phyloP scores from a whole-genome alignment of 1,140 invertebrate species.

The Scaptomyza hsui region DNA sequence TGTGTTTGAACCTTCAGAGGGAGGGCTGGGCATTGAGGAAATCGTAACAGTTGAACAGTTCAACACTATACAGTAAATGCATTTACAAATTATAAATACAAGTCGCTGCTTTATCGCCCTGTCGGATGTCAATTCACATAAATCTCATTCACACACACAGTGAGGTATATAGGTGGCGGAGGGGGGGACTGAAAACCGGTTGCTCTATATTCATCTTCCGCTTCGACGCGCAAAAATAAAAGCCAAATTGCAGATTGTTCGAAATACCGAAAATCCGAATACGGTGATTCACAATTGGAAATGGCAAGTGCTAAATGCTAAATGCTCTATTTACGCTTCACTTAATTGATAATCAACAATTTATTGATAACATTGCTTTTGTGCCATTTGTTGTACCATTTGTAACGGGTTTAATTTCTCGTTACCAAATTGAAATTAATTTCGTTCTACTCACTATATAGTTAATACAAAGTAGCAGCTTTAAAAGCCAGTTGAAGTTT shows the following conservation, averaged over 20 bases:
- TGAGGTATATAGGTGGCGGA: too few relatives aligned
- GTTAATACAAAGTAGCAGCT: background rate
- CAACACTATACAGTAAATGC: background rate
- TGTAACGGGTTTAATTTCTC: slow-evolving; percentile 15
- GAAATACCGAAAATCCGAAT: slow-evolving; percentile 21
- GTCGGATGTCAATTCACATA: slow-evolving; percentile 47
- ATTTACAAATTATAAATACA: slow-evolving; percentile 6
- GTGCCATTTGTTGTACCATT: slow-evolving; percentile 40
- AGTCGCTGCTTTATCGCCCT: slow-evolving; percentile 7
- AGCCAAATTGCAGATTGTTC: slow-evolving; percentile 24
- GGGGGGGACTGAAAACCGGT: background rate
- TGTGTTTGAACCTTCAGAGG: too few relatives aligned
- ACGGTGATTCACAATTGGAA: slow-evolving; percentile 12
- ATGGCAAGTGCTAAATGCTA: slow-evolving; percentile 10
- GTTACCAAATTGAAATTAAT: slow-evolving; percentile 16
- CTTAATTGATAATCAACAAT: slow-evolving; percentile 67
- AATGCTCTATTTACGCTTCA: slow-evolving; percentile 62
- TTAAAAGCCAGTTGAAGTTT: background rate
- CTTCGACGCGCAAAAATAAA: slow-evolving; percentile 61
- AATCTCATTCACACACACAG: slow-evolving; percentile 36
- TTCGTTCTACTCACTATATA: background rate
- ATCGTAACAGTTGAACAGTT: background rate
- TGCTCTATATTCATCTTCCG: slow-evolving; percentile 42
- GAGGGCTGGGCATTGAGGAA: too few relatives aligned
- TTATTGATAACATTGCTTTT: slow-evolving; percentile 60